These are phyloP conservation scores for Halictus ligatus DNA, from an alignment of 2,888 invertebrate species.

Conservation along the genomic window DNA sequence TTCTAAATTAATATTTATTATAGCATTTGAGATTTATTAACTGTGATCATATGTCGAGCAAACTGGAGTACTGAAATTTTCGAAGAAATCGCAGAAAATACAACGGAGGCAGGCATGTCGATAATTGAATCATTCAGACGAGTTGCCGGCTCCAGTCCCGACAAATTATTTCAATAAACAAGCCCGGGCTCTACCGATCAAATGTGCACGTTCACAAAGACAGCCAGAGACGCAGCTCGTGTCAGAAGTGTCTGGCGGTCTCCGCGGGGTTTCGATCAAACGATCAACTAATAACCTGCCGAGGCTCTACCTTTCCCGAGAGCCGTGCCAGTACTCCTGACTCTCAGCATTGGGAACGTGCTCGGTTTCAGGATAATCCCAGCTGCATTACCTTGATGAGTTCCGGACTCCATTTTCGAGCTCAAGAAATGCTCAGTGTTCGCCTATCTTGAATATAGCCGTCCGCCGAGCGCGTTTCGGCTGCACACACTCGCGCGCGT, in stretches of 20 bases:
- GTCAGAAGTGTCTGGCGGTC: slow-evolving; percentile 71
- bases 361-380: slow-evolving; percentile 81
- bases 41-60: no score
- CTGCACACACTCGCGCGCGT: slow-evolving; percentile 61
- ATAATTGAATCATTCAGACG: background rate
- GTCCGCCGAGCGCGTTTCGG: slow-evolving; percentile 62
- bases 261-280: slow-evolving; percentile 80
- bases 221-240: slow-evolving; percentile 48
- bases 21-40: no score
- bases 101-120: background rate
- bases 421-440: slow-evolving; percentile 62
- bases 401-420: slow-evolving; percentile 74
- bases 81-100: no score
- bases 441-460: slow-evolving; percentile 62
- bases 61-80: no score
- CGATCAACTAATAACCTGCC: slow-evolving; percentile 82
- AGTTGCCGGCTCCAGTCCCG: background rate
- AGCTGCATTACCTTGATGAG: slow-evolving; percentile 84
- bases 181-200: background rate
- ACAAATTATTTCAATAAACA: slow-evolving; percentile 45
- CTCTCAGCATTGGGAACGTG: slow-evolving; percentile 74
- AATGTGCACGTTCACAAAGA: slow-evolving; percentile 13
- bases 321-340: slow-evolving; percentile 66
- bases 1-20: no score
- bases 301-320: slow-evolving; percentile 73